Conservation (phyloP, 2,888 invertebrate genomes). For the Mimas tiliae region DNA sequence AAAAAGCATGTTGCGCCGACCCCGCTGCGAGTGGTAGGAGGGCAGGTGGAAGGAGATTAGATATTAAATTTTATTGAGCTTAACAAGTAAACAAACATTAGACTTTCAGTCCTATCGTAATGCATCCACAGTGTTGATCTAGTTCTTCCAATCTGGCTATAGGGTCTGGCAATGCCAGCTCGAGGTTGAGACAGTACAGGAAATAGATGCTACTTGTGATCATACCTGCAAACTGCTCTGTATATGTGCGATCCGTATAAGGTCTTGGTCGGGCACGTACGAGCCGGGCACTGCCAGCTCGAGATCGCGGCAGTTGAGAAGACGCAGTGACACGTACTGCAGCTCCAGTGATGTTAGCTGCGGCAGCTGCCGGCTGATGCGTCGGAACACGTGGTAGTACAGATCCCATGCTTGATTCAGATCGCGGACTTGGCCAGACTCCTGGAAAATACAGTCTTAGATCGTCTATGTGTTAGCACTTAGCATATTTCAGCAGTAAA, state of each 20-base stretch:
- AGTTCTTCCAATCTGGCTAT: too few relatives aligned
- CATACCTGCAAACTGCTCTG: constrained; percentile 94
- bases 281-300: constrained; percentile 99
- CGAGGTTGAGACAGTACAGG: background rate
- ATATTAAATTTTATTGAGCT: too few relatives aligned
- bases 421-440: constrained; percentile 94
- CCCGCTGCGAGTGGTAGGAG: too few relatives aligned
- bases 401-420: constrained; percentile 99
- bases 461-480: too few relatives aligned
- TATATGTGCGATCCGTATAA: constrained; percentile 95
- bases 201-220: background rate
- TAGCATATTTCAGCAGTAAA: background rate
- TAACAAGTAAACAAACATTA: too few relatives aligned
- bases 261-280: constrained; percentile 95
- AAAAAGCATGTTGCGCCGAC: too few relatives aligned
- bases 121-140: too few relatives aligned
- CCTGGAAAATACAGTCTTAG: constrained; percentile 58
- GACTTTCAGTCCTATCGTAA: too few relatives aligned
- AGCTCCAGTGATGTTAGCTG: constrained; percentile 95
- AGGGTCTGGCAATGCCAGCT: too few relatives aligned
- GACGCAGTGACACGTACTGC: constrained; percentile 97
- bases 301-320: constrained; percentile 94
- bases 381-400: constrained; percentile 98
- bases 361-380: constrained; percentile 97
- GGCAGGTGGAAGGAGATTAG: too few relatives aligned